phyloP scores from a whole-genome alignment of 2,888 invertebrate species.

The Tetramorium bicarinatum region DNA sequence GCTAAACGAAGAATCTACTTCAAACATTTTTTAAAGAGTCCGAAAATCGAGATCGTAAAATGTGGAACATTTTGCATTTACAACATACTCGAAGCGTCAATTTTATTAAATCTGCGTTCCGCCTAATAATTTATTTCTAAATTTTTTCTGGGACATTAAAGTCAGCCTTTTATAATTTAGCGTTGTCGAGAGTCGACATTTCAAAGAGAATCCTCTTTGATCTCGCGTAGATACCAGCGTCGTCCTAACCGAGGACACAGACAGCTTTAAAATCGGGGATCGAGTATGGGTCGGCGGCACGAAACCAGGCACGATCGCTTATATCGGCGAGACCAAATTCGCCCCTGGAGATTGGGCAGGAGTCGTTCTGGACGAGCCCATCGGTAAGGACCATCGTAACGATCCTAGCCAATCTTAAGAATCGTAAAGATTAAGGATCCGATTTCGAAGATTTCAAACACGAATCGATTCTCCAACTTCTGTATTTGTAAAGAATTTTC shows the following conservation, averaged over 20 bases:
- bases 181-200: not conserved
- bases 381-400: conserved; percentile 89
- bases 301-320: conserved; percentile 97
- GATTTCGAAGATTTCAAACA: not conserved
- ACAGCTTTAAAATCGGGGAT: conserved; percentile 98
- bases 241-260: conserved; percentile 95
- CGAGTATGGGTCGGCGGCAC: conserved; percentile 97
- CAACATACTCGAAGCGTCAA: not conserved
- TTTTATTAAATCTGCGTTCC: not conserved
- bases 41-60: not conserved
- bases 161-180: not conserved
- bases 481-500: not conserved
- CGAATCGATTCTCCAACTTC: not conserved
- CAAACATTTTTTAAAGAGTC: not conserved
- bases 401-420: not conserved
- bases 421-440: not conserved
- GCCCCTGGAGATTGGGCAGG: conserved; percentile 99
- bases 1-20: not conserved
- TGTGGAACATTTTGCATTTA: not conserved
- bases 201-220: conserved; percentile 38
- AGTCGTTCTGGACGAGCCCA: conserved; percentile 97
- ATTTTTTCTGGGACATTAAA: not conserved
- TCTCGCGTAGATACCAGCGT: conserved; percentile 92
- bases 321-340: conserved; percentile 98
- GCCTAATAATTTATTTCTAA: not conserved